Evolutionary conservation across 2,113 vertebrate genomes (phyloP), one percentile per base, ranked within the genome.

Genomic region (Nettapus auritus): DNA sequence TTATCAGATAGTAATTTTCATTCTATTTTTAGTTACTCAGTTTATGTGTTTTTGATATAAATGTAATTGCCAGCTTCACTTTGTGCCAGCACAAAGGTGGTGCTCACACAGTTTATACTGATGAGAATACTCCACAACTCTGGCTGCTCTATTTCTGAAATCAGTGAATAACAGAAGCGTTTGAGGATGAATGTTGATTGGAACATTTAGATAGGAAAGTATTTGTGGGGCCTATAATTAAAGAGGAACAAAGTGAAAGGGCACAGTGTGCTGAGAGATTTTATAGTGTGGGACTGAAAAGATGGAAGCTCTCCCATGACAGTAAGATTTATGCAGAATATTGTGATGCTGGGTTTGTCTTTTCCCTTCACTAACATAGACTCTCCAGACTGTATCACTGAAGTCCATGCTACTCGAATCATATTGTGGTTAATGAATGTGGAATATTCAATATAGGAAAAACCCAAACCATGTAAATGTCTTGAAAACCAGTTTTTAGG

Each of bases 401-500:
- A 92, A 96, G 52, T 26, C 34, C n/a, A 73, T 91, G 69, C 66
- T 88, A 46, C 82, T 91, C 62, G 77, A 96, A 95, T 94, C 33
- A 83, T 94, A 83, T 71, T 95, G 93, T 96, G 87, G 90, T 96
- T 94, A 96, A 96, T 94, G 97, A 94, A 95, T 89, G 68, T 75
- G 88, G 63, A 94, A 92, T 96, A 94, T 93, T 95, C 73, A 91
- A 91, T 85, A 88, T 21, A 93, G 76, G 76, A 70, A 93, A 92
- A 90, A 63, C 2, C 79, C 74, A 91, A 89, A 90, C 70, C 57
- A 59, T 97, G 50, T 92, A 82, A 94, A 87, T 78, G 64, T 86
- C 88, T 94, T 91, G 84, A 95, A 94, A 93, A 74, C 52, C 6
- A 22, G 42, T 71, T 81, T 83, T 74, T 85, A 86, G 86, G 81